phyloP scores from a whole-genome alignment of 2,888 invertebrate species.

The Galeopsomyia nigrocyanea region DNA sequence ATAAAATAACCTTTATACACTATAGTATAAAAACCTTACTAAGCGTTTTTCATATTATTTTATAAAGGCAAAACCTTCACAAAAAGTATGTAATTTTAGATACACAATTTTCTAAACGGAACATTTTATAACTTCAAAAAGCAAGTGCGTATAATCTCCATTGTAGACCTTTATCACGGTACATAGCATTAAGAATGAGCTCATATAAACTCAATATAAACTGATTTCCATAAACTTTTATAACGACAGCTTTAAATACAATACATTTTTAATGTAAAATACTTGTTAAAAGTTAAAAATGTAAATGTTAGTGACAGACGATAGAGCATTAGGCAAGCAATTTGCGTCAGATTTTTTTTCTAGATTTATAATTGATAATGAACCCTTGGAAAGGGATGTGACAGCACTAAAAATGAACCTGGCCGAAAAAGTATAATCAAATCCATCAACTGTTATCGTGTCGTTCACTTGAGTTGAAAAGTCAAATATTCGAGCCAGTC shows the following conservation, averaged over 20 bases:
- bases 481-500: slow-evolving; percentile 20
- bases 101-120: slow-evolving; percentile 42
- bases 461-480: slow-evolving; percentile 20
- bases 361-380: slow-evolving; percentile 5
- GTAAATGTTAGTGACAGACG: slow-evolving; percentile 43
- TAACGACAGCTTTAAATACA: slow-evolving; percentile 45
- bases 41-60: slow-evolving; percentile 41
- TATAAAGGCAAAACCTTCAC: slow-evolving; percentile 33
- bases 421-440: slow-evolving; percentile 19
- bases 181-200: slow-evolving; percentile 25
- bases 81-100: slow-evolving; percentile 40
- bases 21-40: slow-evolving; percentile 38
- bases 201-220: slow-evolving; percentile 36
- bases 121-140: slow-evolving; percentile 42
- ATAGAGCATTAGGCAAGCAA: slow-evolving; percentile 39
- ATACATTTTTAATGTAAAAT: slow-evolving; percentile 47
- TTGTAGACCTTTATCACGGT: slow-evolving; percentile 36
- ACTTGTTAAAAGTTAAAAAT: slow-evolving; percentile 47
- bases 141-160: slow-evolving; percentile 36
- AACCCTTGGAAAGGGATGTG: slow-evolving; percentile 13
- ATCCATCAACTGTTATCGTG: slow-evolving; percentile 13
- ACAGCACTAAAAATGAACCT: slow-evolving; percentile 12
- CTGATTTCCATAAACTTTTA: slow-evolving; percentile 43
- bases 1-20: slow-evolving; percentile 32
- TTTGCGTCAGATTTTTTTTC: slow-evolving; percentile 25